These are phyloP conservation scores for Drosophila ogumai DNA, from an alignment of 1,140 invertebrate genomes.

Conservation along the genomic window DNA sequence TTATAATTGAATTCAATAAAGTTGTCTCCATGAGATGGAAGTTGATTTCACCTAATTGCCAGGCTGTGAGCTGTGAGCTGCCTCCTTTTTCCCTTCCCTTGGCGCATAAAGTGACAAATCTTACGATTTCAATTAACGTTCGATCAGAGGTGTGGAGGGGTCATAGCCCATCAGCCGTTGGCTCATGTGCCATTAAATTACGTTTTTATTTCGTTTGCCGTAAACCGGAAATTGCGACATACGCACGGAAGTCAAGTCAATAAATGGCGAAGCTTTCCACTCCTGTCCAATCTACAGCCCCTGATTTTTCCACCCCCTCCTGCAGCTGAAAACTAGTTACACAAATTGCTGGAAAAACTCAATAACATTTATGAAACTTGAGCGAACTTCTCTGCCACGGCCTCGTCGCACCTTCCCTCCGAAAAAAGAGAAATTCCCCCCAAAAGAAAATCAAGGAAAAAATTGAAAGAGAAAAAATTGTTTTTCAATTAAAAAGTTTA, in stretches of 20 bases:
- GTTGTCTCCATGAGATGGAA: conserved; percentile 57
- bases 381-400: conserved; percentile 33
- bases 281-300: conserved; percentile 1
- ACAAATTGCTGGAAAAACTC: conserved; percentile 67
- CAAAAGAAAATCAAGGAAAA: conserved; percentile 56
- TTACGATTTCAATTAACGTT: conserved; percentile 76
- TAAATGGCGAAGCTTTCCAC: conserved; percentile 62
- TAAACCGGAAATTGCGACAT: conserved; percentile 81
- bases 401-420: conserved; percentile 8
- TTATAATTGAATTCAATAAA: conserved; percentile 81
- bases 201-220: conserved; percentile 82
- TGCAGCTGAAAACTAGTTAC: conserved; percentile 63
- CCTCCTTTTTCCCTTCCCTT: conserved; percentile 1
- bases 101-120: conserved; percentile 65
- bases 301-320: background rate
- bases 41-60: conserved; percentile 61
- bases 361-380: conserved; percentile 81
- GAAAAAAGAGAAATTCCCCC: conserved; percentile 39
- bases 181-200: conserved; percentile 70
- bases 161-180: conserved; percentile 37
- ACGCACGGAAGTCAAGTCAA: conserved; percentile 82
- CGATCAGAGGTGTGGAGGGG: conserved; percentile 13
- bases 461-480: conserved; percentile 66
- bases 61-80: background rate
- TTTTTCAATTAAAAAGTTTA: conserved; percentile 84